Conservation (phyloP, 1,140 invertebrate species). For the Vollenhovia emeryi region DNA sequence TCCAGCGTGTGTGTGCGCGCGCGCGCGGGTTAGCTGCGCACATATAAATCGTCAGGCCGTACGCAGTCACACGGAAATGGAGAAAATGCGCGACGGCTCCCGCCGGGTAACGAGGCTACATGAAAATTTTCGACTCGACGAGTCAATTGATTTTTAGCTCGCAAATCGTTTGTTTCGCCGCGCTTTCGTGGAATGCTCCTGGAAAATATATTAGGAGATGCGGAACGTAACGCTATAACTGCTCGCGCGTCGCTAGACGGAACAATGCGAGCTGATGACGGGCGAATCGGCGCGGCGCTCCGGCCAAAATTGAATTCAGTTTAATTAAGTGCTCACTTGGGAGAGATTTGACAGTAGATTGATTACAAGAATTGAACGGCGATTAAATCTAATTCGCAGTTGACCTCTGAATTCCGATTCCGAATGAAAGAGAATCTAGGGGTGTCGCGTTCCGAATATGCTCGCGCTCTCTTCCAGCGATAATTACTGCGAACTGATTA, state of each 20-base stretch:
- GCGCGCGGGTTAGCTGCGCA: neutral
- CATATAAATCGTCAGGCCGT: slow-evolving; percentile 20
- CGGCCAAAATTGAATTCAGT: slow-evolving; percentile 38
- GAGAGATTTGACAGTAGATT: slow-evolving; percentile 18
- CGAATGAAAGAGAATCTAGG: slow-evolving; percentile 19
- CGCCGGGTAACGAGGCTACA: neutral
- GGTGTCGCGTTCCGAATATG: slow-evolving; percentile 1
- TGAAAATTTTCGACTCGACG: slow-evolving; percentile 36
- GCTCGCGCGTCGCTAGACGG: neutral
- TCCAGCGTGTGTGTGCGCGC: neutral
- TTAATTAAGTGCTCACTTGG: slow-evolving; percentile 47
- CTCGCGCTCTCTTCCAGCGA: neutral
- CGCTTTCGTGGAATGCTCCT: neutral
- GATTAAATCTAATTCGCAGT: slow-evolving; percentile 22
- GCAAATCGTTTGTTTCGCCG: neutral
- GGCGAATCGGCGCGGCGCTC: neutral
- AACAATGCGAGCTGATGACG: slow-evolving; percentile 35
- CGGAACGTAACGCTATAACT: neutral
- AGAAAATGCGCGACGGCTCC: neutral
- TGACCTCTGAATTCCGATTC: slow-evolving; percentile 32
- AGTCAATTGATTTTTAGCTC: slow-evolving; percentile 23
- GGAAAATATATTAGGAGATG: neutral
- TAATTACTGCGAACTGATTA: slow-evolving; percentile 40
- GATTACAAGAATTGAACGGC: slow-evolving; percentile 46
- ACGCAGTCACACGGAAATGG: slow-evolving; percentile 29